These are phyloP conservation scores for Eugnorisma glareosa DNA, from an alignment of 2,888 invertebrate genomes.

Conservation along the genomic window DNA sequence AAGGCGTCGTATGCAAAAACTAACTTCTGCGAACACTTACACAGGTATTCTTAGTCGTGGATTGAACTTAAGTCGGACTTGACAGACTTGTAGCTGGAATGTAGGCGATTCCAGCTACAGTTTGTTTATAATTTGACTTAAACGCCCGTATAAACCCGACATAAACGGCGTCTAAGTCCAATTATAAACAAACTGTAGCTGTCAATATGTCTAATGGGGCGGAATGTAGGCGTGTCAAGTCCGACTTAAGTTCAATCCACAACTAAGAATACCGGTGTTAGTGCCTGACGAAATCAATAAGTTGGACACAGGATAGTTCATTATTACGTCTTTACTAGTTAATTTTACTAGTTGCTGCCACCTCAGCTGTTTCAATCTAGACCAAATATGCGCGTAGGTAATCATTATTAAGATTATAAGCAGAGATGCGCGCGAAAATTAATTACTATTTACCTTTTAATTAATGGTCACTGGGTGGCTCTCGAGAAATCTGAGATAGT, in stretches of 20 bases:
- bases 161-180: too few species aligned
- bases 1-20: not conserved
- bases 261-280: too few species aligned
- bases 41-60: too few species aligned
- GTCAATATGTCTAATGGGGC: too few species aligned
- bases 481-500: not conserved
- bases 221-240: too few species aligned
- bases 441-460: not conserved
- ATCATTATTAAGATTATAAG: not conserved
- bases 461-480: slow-evolving; percentile 4
- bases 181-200: too few species aligned
- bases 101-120: too few species aligned
- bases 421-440: not conserved
- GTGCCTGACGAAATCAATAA: not conserved
- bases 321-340: not conserved
- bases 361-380: not conserved
- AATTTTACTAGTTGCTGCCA: not conserved
- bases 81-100: too few species aligned
- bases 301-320: not conserved
- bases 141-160: too few species aligned
- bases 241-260: too few species aligned
- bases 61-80: too few species aligned
- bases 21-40: not conserved
- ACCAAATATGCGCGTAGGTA: not conserved
- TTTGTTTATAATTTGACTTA: too few species aligned